A percentile compares a stretch with the other conserved stretches of the same genome.
These are phyloP conservation scores for Pachycephus smyrnensis DNA, from an alignment of 2,888 invertebrate genomes.

Conservation along the genomic window DNA sequence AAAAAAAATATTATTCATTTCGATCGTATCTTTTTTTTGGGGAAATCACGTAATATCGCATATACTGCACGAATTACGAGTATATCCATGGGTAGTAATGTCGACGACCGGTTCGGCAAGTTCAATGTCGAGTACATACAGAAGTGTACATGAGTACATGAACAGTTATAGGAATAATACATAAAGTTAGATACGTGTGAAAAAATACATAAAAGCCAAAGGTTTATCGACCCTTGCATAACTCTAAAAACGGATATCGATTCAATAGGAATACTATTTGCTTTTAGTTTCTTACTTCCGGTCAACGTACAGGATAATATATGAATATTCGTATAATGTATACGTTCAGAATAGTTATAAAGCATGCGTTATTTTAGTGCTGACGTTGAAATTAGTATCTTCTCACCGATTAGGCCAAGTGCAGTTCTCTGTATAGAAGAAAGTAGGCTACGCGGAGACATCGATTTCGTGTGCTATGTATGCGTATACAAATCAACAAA, in stretches of 20 bases:
- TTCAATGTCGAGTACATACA: conserved; percentile 43
- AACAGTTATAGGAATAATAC: not conserved
- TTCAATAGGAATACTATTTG: not conserved
- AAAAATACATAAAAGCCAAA: not conserved
- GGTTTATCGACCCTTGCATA: not conserved
- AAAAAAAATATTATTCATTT: not conserved
- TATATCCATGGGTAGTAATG: not conserved
- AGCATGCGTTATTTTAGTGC: not conserved
- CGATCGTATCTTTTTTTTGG: not conserved
- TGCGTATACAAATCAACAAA: not conserved
- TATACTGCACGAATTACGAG: not conserved
- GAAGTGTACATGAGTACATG: conserved; percentile 1
- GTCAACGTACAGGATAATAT: not conserved
- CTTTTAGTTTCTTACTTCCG: not conserved
- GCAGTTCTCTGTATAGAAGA: conserved; percentile 37
- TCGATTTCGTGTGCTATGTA: not conserved
- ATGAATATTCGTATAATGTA: not conserved
- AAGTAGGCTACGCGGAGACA: conserved; percentile 42
- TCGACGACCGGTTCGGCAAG: conserved; percentile 32
- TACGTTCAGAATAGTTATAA: not conserved
- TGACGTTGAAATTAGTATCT: not conserved
- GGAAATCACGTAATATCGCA: not conserved
- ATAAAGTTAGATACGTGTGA: not conserved
- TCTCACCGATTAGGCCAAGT: conserved; percentile 19
- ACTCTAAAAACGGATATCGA: not conserved